Percentiles rank a stretch among this genome's conserved stretches.
Conservation (phyloP, 2,888 invertebrate species). For the Stegophylla sp. region DNA sequence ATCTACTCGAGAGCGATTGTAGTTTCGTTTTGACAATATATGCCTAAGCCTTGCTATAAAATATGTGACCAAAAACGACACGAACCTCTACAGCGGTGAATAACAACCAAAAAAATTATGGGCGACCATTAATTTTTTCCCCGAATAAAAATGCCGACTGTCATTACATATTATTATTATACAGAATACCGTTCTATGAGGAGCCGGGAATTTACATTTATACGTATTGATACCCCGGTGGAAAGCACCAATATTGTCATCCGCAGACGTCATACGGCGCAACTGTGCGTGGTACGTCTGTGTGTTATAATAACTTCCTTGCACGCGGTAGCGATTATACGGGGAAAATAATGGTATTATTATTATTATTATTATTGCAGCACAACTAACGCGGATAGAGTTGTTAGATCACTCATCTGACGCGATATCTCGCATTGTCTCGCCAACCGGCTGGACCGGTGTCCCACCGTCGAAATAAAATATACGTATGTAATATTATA, state of each 20-base stretch:
- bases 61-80: background rate
- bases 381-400: background rate
- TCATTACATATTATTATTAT: background rate
- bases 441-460: background rate
- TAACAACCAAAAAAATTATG: constrained; percentile 22
- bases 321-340: background rate
- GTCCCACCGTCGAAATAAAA: background rate
- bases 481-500: background rate
- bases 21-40: background rate
- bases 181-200: background rate
- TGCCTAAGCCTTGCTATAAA: background rate
- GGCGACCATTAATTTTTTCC: constrained; percentile 26
- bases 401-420: background rate
- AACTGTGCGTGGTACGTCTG: background rate
- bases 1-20: background rate
- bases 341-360: background rate
- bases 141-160: background rate
- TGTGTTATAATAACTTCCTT: background rate
- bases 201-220: constrained; percentile 13
- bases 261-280: constrained; percentile 15
- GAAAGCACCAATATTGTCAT: background rate
- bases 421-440: background rate
- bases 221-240: background rate
- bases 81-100: background rate
- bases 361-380: too few species aligned